Base-by-base conservation (phyloP, 2,888 invertebrate genomes). In the Aporophyla lueneburgensis region DNA sequence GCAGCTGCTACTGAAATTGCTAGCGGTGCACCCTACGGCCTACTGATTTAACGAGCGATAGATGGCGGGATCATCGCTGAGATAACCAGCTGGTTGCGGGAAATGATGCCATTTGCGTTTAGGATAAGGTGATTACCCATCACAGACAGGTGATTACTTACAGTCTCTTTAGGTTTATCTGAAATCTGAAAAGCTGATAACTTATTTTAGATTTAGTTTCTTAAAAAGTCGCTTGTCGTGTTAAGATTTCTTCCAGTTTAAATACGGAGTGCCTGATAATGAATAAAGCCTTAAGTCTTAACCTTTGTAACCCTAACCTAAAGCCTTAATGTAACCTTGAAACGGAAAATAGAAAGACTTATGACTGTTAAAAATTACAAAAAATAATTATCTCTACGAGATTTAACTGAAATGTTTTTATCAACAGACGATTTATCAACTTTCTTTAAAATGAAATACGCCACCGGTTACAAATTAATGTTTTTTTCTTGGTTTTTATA, bases 1-100 rank as follows among this genome's bases (percentile, higher is more conserved):
- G 16, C 24, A 76, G n/a, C 43, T 68, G 78, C 12, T 46, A 53
- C 59, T 54, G 53, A 33, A 40, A 46, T 54, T 53, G 16, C 6
- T 78, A 49, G 21, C 16, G n/a, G 16, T 69, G 53, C 46, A 24
- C 21, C 24, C 46, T 19, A 24, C 21, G 79, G 59, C 33, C 5
- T 69, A 46, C 24, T 4, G 33, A 1, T 43, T 24, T 33, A 70
- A 70, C 16, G 46, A 61, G 53, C 59, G 6, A 24, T 33, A 61
- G 58, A n/a, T 40, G 70, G 24, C 16, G 24, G 53, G 24, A n/a
- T 46, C 9, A 16, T 54, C 53, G 33, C 21, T 6, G 16, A 71
- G 53, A 61, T 71, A 61, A 49, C 33, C 59, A 21, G 14, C 43
- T 58, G 71, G 5, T 24, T 56, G 24, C 12, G 69, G 40, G 59